phyloP scores from a whole-genome alignment of 35 echinoderm and acorn worm species.

The Strongylocentrotus purpuratus region DNA sequence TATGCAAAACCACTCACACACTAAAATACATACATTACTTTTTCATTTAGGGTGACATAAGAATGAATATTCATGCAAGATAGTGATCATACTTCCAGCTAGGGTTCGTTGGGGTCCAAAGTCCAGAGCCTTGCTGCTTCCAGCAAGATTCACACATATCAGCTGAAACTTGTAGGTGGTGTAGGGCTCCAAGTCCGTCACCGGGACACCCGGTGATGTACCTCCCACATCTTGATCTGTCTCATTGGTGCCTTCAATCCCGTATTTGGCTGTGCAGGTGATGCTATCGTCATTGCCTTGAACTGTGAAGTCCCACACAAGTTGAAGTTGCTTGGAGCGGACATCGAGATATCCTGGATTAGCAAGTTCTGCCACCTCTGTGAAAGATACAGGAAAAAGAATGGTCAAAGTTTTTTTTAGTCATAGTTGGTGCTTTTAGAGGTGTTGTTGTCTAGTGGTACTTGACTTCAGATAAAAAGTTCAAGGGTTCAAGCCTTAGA shows the following conservation, averaged over 20 bases:
- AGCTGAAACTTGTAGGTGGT: background rate
- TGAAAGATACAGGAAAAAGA: background rate
- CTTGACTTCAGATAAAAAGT: too few relatives aligned
- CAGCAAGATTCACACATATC: background rate
- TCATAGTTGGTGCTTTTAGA: too few relatives aligned
- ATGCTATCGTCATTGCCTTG: background rate
- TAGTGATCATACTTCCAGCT: background rate
- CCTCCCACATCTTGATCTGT: background rate
- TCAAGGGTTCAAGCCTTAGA: too few relatives aligned
- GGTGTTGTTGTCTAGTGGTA: too few relatives aligned
- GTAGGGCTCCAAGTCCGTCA: background rate
- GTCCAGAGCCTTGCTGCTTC: background rate
- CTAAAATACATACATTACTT: background rate
- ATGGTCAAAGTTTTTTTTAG: too few relatives aligned
- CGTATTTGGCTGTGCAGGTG: background rate
- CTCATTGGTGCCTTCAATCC: background rate
- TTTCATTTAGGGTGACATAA: background rate
- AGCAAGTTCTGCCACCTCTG: background rate
- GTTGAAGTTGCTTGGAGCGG: background rate
- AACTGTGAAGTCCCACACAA: background rate
- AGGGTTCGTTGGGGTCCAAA: background rate
- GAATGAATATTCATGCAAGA: background rate
- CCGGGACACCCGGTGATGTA: background rate
- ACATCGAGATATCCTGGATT: background rate
- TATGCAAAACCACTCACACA: background rate